Evolutionary conservation across 2,113 vertebrate genomes (phyloP), one percentile per base, ranked within the genome.

Genomic region (Heterocephalus glaber): DNA sequence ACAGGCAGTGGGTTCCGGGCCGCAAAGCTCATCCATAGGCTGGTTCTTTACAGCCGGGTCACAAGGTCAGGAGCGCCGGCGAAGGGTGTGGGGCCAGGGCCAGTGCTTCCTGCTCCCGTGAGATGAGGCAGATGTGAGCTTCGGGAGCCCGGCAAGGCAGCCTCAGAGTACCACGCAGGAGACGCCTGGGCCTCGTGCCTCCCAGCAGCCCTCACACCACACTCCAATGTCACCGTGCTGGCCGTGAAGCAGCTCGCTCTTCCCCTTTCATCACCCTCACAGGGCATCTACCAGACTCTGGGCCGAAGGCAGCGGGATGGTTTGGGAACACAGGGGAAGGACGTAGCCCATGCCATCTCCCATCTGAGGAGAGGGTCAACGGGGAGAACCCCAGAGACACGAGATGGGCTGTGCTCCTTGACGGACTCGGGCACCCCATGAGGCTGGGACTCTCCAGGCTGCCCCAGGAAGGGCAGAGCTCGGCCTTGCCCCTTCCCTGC

Each of bases 291-390:
- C 90, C 28, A 94, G 66, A 88, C 52, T 72, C 38, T 20, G 77
- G 38, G 86, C 49, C 19, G 47, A 93, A 54, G 80, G 19, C 61
- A 85, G 58, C 1, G 7, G 7, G 38, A 47, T 41, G 52, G 89
- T 49, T n/a, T 38, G 17, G 52, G 65, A 88, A 86, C 14, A 19
- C 13, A 28, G 70, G 60, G 49, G 85, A 92, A 84, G 52, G 47
- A 88, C 85, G 84, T 47, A 72, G 94, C 94, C 72, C 86, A 95
- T 84, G 79, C 94, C 86, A 47, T 70, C 44, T 89, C 80, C 89
- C 3, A 2, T 38, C 58, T 47, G 92, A 49, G 54, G 79, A 84
- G 41, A 12, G 54, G 41, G 74, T 77, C 0, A 2, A 54, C 76
- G 92, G 41, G 16, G 72, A 82, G 63, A 85, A 72, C 22, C 24